Evolutionary conservation across 1,140 invertebrate species (phyloP).

Genomic region (Sycophila sp.): DNA sequence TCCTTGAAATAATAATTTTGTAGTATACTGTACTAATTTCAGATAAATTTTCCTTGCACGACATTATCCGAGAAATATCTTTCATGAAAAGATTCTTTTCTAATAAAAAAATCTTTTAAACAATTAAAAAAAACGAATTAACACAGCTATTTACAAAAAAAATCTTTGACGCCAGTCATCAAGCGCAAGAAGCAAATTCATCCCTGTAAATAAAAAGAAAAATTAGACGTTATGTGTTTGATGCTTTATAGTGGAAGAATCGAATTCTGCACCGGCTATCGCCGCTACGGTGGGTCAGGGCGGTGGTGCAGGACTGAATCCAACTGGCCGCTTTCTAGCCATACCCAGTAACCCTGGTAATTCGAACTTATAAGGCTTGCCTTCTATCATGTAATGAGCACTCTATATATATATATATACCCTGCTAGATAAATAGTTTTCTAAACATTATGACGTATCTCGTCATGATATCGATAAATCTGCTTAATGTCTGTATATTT

Average conservation of each 20-base stretch:
- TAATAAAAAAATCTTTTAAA: not conserved
- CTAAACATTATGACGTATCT: too few relatives aligned
- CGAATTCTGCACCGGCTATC: slow-evolving; percentile 64
- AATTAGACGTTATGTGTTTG: slow-evolving; percentile 51
- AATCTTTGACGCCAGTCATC: not conserved
- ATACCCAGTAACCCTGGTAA: slow-evolving; percentile 70
- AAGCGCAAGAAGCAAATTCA: not conserved
- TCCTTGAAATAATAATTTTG: not conserved
- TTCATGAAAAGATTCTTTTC: not conserved
- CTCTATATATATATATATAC: slow-evolving; percentile 11
- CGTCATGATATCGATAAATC: not conserved
- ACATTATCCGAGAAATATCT: not conserved
- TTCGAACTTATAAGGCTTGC: slow-evolving; percentile 28
- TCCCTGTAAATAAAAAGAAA: not conserved
- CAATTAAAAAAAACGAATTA: not conserved
- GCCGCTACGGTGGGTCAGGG: slow-evolving; percentile 56
- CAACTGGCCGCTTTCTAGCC: slow-evolving; percentile 77
- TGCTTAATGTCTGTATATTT: not conserved
- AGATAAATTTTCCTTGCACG: not conserved
- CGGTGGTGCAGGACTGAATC: slow-evolving; percentile 60
- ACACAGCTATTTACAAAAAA: not conserved
- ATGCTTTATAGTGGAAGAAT: slow-evolving; percentile 69
- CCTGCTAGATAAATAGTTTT: slow-evolving; percentile 4
- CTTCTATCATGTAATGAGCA: slow-evolving; percentile 1
- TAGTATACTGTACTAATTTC: not conserved